Base-by-base conservation (phyloP, 2,888 invertebrate genomes). In the Scaptomyza polygonia region DNA sequence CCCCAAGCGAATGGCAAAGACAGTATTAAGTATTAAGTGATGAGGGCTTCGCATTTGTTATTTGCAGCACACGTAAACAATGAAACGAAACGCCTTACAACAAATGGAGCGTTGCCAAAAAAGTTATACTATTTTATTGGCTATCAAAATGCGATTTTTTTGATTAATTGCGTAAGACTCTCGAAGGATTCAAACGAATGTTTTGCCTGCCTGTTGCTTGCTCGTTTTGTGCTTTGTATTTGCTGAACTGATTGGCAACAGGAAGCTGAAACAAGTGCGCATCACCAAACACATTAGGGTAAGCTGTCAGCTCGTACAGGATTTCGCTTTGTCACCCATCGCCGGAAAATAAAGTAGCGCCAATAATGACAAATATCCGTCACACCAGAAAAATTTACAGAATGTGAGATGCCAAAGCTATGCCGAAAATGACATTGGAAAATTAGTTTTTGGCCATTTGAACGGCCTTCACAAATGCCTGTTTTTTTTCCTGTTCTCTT, bases 301-400 rank as follows among this genome's bases (percentile, higher is more conserved):
- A 47, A 12, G 27, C 14, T 39, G 14, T 39, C 18, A 1, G 18
- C 42, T 14, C 25, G 47, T n/a, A 21, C n/a, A 32, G 40, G 40
- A 16, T n/a, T 21, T 34, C n/a, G 11, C 42, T 18, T 30, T 34
- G 42, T 25, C 49, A 63, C 56, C 43, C 43, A 64, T 45, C 16
- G 14, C 21, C 36, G 12, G 5, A 5, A 39, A 32, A 48, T 42
- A 39, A 36, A 48, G 27, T 42, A 54, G 36, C 25, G 32, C 49
- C 49, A 53, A 34, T 52, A 58, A 66, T 74, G 75, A 67, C 72
- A 61, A 65, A 80, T 77, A 77, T 58, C 55, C 69, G 64, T 72
- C 67, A 52, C 48, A 68, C 52, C 12, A 36, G 14, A 2, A 5
- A 34, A 5, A 34, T 32, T 11, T 34, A 34, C n/a, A 59, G 72